A percentile compares a stretch with the other conserved stretches of the same genome.
phyloP scores from a whole-genome alignment of 2,797 vertebrate genomes.

The Channallabes apus region DNA sequence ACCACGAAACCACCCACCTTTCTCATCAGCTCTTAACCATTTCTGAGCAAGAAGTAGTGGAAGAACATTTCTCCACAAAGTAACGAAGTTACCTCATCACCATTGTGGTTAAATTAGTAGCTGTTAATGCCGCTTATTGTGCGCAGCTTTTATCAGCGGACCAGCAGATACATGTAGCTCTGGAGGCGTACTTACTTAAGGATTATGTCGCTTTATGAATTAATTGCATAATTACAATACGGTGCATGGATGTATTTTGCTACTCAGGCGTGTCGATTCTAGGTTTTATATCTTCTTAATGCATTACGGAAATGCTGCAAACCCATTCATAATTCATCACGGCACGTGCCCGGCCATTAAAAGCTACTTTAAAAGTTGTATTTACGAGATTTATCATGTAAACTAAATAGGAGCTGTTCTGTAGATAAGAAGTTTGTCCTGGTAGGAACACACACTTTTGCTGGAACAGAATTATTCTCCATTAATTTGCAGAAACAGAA shows the following conservation, averaged over 20 bases:
- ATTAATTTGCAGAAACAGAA: constrained; percentile 53
- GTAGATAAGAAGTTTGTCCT: constrained; percentile 34
- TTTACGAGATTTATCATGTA: constrained; percentile 32
- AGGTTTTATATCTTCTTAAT: constrained; percentile 43
- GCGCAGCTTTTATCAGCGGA: constrained; percentile 17
- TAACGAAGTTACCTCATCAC: neutral
- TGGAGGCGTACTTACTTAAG: constrained; percentile 25
- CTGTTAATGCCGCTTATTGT: constrained; percentile 28
- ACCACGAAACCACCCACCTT: neutral
- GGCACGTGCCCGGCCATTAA: constrained; percentile 25
- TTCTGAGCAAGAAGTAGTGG: neutral
- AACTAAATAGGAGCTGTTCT: constrained; percentile 28
- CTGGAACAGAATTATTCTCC: constrained; percentile 38
- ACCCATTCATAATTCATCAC: constrained; percentile 52
- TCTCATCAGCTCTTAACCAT: neutral
- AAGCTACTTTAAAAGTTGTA: constrained; percentile 23
- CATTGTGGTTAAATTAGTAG: constrained; percentile 8
- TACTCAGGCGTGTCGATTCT: constrained; percentile 32
- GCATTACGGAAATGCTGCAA: constrained; percentile 27
- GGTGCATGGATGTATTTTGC: constrained; percentile 31
- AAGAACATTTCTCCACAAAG: neutral
- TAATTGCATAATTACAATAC: constrained; percentile 44
- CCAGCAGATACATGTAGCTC: constrained; percentile 12
- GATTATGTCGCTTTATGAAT: constrained; percentile 38
- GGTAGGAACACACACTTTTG: constrained; percentile 37